Conservation (phyloP, 2,888 invertebrate genomes). For the Agrochola macilenta region DNA sequence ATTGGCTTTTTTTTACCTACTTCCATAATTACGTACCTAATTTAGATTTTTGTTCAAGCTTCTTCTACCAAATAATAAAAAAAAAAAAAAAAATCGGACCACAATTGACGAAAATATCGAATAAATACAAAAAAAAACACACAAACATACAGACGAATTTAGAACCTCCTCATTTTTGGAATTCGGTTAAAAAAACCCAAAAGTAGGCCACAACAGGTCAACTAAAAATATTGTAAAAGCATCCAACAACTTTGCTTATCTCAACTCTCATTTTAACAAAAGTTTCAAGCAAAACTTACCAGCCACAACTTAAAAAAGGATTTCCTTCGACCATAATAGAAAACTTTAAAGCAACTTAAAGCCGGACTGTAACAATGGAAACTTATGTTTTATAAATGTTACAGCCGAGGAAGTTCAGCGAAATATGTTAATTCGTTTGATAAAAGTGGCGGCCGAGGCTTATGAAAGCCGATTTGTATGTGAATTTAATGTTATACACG, state of each 20-base stretch:
- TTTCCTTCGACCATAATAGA: conserved; percentile 62
- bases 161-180: too few relatives aligned
- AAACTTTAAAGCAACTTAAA: conserved; percentile 62
- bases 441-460: conserved; percentile 51
- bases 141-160: too few relatives aligned
- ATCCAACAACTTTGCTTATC: conserved; percentile 22
- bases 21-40: too few relatives aligned
- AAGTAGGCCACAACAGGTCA: conserved; percentile 11
- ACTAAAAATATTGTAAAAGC: background rate
- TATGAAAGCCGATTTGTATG: conserved; percentile 33
- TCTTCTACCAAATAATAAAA: too few relatives aligned
- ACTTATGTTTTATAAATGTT: conserved; percentile 69
- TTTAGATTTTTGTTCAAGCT: background rate
- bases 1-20: too few relatives aligned
- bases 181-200: too few relatives aligned
- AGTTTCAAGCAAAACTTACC: conserved; percentile 38
- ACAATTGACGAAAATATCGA: too few relatives aligned
- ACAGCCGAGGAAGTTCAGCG: conserved; percentile 50
- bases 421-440: conserved; percentile 68
- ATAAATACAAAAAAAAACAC: too few relatives aligned
- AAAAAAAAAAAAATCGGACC: too few relatives aligned
- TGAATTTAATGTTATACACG: conserved; percentile 28
- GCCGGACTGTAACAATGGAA: conserved; percentile 61
- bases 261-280: conserved; percentile 22
- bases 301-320: conserved; percentile 57